phyloP scores from a whole-genome alignment of 2,113 vertebrate species.

The Microtus pennsylvanicus region DNA sequence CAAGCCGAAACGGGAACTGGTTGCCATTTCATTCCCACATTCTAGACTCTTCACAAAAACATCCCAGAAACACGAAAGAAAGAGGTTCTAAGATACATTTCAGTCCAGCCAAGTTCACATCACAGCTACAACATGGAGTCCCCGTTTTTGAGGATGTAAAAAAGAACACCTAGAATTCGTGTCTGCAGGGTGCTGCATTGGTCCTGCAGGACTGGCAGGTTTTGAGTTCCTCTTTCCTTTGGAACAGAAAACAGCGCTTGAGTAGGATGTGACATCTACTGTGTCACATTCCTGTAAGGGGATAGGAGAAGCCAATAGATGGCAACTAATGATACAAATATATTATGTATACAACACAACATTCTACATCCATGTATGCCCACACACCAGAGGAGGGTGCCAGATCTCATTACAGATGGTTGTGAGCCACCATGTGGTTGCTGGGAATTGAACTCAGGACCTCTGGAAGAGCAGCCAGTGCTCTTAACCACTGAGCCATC shows the following conservation, averaged over 20 bases:
- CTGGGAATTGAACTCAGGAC: too few species aligned
- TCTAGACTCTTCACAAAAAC: background rate
- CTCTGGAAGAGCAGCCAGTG: too few species aligned
- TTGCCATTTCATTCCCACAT: background rate
- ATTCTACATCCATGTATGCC: too few species aligned
- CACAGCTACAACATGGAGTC: background rate
- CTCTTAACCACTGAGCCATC: too few species aligned
- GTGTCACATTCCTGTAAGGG: background rate
- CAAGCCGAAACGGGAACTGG: background rate
- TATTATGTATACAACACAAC: too few species aligned
- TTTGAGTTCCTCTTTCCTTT: background rate
- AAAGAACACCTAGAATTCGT: background rate
- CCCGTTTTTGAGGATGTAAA: background rate
- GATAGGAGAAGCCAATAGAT: conserved; percentile 26
- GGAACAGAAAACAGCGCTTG: background rate
- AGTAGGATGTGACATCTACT: background rate
- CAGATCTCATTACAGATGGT: too few species aligned
- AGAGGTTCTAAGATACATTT: background rate
- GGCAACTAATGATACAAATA: background rate
- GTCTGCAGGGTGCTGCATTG: background rate
- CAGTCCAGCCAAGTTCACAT: background rate
- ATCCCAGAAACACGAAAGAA: background rate
- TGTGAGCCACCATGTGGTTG: too few species aligned
- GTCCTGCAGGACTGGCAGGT: background rate
- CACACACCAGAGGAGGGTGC: too few species aligned